A percentile compares a stretch with the other conserved stretches of the same genome.
Evolutionary conservation across 1,140 invertebrate species (phyloP).

Genomic region (Drosophila bifasciata): DNA sequence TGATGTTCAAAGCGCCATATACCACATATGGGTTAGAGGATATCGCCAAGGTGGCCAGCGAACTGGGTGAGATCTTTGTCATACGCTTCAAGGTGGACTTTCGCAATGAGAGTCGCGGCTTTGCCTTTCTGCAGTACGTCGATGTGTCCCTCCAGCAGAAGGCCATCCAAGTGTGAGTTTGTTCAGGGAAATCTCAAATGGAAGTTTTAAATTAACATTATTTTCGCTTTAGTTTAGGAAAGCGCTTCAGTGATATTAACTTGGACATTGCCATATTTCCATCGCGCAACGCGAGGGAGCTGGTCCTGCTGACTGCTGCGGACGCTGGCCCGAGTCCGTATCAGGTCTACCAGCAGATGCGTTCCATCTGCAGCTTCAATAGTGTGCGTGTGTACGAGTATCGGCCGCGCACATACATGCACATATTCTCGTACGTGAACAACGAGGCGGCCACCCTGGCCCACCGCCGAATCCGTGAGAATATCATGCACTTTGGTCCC

Average conservation of each 20-base stretch:
- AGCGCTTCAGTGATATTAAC: neutral
- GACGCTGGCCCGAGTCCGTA: slow-evolving; percentile 10
- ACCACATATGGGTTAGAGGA: slow-evolving; percentile 1
- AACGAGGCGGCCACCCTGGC: slow-evolving; percentile 38
- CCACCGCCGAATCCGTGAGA: slow-evolving; percentile 10
- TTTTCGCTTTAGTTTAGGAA: slow-evolving; percentile 16
- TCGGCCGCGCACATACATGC: slow-evolving; percentile 1
- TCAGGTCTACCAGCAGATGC: slow-evolving; percentile 46
- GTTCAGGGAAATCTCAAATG: no score
- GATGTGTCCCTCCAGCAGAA: slow-evolving; percentile 3
- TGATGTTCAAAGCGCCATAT: neutral
- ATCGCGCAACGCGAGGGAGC: slow-evolving; percentile 35
- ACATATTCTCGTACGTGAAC: slow-evolving; percentile 44
- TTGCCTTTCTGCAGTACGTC: slow-evolving; percentile 63
- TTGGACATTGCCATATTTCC: slow-evolving; percentile 4
- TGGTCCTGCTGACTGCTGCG: slow-evolving; percentile 19
- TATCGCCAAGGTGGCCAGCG: slow-evolving; percentile 30
- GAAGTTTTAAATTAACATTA: neutral
- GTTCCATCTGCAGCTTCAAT: slow-evolving; percentile 13
- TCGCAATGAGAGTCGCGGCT: slow-evolving; percentile 38
- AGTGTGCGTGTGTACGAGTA: slow-evolving; percentile 33
- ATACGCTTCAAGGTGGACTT: slow-evolving; percentile 64
- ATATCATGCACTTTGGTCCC: slow-evolving; percentile 21
- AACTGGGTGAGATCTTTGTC: slow-evolving; percentile 49
- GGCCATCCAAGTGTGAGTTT: slow-evolving; percentile 30